A percentile compares a stretch with the other conserved stretches of the same genome.
These are phyloP conservation scores for Lerema accius DNA, from an alignment of 1,140 invertebrate species.

Conservation along the genomic window DNA sequence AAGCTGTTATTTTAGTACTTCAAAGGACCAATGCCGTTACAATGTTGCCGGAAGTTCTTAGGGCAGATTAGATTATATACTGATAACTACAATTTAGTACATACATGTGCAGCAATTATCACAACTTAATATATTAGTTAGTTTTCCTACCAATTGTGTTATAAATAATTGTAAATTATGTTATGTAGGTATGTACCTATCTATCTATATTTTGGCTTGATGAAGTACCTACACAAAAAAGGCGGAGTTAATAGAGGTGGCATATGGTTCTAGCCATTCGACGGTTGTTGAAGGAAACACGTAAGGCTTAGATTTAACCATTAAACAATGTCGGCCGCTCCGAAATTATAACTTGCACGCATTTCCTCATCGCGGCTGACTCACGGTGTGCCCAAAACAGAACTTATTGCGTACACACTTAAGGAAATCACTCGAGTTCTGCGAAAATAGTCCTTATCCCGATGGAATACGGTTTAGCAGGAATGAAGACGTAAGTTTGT, in stretches of 20 bases:
- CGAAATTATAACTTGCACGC: slow-evolving; percentile 79
- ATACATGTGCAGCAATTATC: no score
- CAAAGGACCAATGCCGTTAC: no score
- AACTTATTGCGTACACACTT: slow-evolving; percentile 74
- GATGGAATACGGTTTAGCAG: slow-evolving; percentile 30
- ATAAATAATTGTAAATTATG: no score
- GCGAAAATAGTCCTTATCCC: slow-evolving; percentile 40
- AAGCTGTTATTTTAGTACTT: no score
- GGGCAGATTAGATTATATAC: no score
- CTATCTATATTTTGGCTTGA: no score
- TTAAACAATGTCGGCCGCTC: slow-evolving; percentile 77
- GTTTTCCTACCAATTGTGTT: no score
- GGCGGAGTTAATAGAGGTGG: neutral
- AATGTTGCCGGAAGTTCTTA: no score
- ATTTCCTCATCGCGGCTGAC: slow-evolving; percentile 78
- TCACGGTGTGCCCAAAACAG: slow-evolving; percentile 77
- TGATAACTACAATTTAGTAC: no score
- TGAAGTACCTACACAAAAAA: no score
- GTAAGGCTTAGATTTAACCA: slow-evolving; percentile 67
- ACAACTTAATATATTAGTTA: no score
- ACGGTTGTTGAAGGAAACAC: slow-evolving; percentile 49
- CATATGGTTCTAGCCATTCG: slow-evolving; percentile 3
- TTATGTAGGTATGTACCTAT: no score
- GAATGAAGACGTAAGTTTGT: slow-evolving; percentile 43
- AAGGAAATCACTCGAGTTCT: slow-evolving; percentile 1